These are phyloP conservation scores for Spinus pinus DNA, from an alignment of 2,797 vertebrate species.

Conservation along the genomic window DNA sequence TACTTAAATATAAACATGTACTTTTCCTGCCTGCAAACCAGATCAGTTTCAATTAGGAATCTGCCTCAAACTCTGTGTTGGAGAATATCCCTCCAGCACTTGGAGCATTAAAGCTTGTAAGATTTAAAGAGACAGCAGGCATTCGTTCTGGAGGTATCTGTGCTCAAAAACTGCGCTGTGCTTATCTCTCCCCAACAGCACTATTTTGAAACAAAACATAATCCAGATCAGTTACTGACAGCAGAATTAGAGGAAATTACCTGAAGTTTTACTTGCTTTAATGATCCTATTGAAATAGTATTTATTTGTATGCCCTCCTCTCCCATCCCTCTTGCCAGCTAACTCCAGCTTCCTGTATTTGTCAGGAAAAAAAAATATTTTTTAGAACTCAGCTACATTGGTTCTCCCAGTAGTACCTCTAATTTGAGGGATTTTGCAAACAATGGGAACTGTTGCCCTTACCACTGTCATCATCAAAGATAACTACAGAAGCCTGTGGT, in stretches of 20 bases:
- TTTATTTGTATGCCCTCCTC: not conserved
- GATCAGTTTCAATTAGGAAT: slow-evolving; percentile 33
- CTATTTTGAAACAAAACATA: slow-evolving; percentile 52
- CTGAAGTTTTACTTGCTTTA: slow-evolving; percentile 43
- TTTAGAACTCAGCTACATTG: not conserved
- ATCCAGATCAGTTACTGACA: slow-evolving; percentile 15
- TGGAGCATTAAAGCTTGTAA: not conserved
- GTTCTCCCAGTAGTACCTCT: not conserved
- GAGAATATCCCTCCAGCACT: not conserved
- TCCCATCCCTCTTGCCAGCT: not conserved
- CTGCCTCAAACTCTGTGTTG: slow-evolving; percentile 7
- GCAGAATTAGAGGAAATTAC: slow-evolving; percentile 54
- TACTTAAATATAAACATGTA: slow-evolving; percentile 6
- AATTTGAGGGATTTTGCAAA: not conserved
- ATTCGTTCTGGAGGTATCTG: not conserved
- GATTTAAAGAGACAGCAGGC: not conserved
- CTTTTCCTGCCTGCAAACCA: slow-evolving; percentile 10
- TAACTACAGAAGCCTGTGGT: not conserved
- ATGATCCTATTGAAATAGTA: not conserved
- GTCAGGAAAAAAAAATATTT: not conserved
- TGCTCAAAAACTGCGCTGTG: not conserved
- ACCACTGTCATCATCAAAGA: not conserved
- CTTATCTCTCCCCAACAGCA: slow-evolving; percentile 32
- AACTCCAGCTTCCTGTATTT: slow-evolving; percentile 29
- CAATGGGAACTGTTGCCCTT: not conserved